Percentiles rank a stretch among this genome's conserved stretches.
phyloP scores from a whole-genome alignment of 1,140 invertebrate genomes.

The Monomorium pharaonis region DNA sequence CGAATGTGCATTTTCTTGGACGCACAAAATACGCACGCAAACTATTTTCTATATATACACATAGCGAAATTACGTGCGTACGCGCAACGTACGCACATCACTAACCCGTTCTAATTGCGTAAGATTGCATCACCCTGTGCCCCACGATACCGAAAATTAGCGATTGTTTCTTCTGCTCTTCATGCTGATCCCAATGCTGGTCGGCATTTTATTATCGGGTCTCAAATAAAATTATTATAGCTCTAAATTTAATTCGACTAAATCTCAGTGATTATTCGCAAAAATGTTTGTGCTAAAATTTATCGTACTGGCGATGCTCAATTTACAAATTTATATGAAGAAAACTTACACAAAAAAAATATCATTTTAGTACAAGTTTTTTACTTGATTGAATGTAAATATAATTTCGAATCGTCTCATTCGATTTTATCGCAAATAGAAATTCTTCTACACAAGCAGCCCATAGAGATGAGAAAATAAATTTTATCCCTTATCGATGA shows the following conservation, averaged over 20 bases:
- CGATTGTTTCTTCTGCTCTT: not conserved
- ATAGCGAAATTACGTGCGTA: slow-evolving; percentile 20
- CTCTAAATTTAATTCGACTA: not conserved
- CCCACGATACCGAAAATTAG: not conserved
- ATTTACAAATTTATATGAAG: not conserved
- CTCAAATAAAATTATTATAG: not conserved
- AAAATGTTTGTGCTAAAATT: not conserved
- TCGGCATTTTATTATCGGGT: not conserved
- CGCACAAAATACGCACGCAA: slow-evolving; percentile 31
- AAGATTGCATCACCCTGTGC: not conserved
- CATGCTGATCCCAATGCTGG: not conserved
- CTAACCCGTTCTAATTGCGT: not conserved
- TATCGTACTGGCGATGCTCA: not conserved
- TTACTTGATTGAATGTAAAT: no score
- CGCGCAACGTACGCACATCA: slow-evolving; percentile 14
- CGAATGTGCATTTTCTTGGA: slow-evolving; percentile 16
- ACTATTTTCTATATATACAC: slow-evolving; percentile 56
- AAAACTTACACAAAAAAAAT: not conserved
- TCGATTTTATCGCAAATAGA: not conserved
- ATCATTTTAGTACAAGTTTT: not conserved
- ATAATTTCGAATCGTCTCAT: not conserved
- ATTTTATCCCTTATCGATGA: not conserved
- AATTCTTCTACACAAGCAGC: not conserved
- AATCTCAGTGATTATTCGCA: not conserved
- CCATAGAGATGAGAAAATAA: not conserved